These are phyloP conservation scores for Rhadina sibilatrix DNA, from an alignment of 2,113 vertebrate genomes.

Conservation along the genomic window DNA sequence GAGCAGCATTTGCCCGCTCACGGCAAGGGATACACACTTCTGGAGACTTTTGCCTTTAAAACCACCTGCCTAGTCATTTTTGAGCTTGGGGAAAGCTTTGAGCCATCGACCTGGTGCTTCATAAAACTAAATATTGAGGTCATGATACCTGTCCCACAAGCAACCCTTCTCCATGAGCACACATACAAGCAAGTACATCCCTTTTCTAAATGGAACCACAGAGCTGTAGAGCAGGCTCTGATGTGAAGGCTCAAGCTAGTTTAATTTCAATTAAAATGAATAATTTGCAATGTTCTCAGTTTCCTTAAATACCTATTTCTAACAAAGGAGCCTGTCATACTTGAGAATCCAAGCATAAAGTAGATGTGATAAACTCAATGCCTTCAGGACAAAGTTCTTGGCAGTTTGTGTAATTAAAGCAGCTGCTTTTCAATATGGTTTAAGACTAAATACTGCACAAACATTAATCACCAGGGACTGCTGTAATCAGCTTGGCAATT, in stretches of 20 bases:
- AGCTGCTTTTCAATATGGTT: conserved; percentile 52
- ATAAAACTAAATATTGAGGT: background rate
- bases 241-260: background rate
- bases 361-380: conserved; percentile 38
- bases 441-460: conserved; percentile 49
- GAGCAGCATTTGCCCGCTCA: background rate
- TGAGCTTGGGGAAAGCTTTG: background rate
- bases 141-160: background rate
- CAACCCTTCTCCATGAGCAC: background rate
- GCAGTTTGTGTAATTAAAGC: conserved; percentile 23
- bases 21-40: background rate
- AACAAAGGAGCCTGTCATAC: conserved; percentile 34
- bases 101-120: background rate
- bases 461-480: conserved; percentile 48
- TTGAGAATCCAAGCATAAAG: conserved; percentile 18
- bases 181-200: background rate
- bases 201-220: background rate
- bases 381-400: conserved; percentile 58
- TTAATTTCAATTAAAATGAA: background rate
- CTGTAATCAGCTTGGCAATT: conserved; percentile 3
- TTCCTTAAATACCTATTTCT: conserved; percentile 30
- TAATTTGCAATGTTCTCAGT: background rate
- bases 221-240: background rate
- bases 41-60: background rate
- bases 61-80: background rate